These are phyloP conservation scores for Centrocercus urophasianus DNA, from an alignment of 2,113 vertebrate species.

Conservation along the genomic window DNA sequence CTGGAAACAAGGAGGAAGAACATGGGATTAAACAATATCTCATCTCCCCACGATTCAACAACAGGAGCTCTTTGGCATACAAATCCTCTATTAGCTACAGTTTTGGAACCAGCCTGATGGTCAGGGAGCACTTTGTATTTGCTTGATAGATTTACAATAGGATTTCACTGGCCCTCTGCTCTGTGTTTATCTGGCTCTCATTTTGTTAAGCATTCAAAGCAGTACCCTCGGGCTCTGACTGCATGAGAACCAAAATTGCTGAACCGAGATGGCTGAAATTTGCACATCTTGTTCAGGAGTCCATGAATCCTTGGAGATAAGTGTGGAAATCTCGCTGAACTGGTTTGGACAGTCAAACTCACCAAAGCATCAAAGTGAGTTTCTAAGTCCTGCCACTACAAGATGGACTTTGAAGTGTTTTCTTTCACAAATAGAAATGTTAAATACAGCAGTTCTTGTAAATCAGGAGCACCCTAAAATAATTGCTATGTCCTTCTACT, in stretches of 20 bases:
- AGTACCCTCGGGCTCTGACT: conserved; percentile 20
- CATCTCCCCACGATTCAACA: not conserved
- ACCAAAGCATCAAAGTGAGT: not conserved
- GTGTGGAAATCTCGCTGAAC: not conserved
- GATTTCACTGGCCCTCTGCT: conserved; percentile 25
- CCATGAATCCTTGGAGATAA: not conserved
- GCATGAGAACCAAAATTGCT: conserved; percentile 36
- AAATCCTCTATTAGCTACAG: not conserved
- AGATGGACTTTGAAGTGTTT: not conserved
- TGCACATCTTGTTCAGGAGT: not conserved
- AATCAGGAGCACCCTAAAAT: not conserved
- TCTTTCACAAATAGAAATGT: not conserved
- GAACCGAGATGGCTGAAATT: not conserved
- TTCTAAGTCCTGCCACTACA: not conserved
- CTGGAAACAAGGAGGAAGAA: not conserved
- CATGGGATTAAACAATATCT: not conserved
- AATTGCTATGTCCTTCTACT: not conserved
- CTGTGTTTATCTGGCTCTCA: conserved; percentile 39
- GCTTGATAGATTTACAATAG: conserved; percentile 20
- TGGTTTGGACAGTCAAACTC: not conserved
- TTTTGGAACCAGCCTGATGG: conserved; percentile 29
- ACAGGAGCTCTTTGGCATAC: conserved; percentile 34
- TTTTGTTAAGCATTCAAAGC: conserved; percentile 15
- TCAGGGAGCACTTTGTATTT: conserved; percentile 6
- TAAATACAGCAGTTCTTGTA: not conserved